A percentile compares a stretch with the other conserved stretches of the same genome.
These are phyloP conservation scores for Eptatretus atami DNA, from an alignment of 2,797 vertebrate genomes.

Conservation along the genomic window DNA sequence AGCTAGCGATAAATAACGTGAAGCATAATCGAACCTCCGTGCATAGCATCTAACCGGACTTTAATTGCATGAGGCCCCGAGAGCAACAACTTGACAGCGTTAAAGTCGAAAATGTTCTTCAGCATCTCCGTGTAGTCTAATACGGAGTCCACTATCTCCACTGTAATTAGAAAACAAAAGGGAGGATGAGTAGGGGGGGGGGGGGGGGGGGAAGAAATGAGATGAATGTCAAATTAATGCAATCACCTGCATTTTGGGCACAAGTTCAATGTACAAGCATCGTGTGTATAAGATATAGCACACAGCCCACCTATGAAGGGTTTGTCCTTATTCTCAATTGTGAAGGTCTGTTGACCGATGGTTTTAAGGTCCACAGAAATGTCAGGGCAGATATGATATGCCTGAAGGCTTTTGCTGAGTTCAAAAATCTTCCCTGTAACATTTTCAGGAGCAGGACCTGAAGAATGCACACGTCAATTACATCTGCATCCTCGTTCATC, in stretches of 20 bases:
- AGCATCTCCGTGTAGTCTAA: slow-evolving; percentile 79
- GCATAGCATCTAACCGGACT: slow-evolving; percentile 84
- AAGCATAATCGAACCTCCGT: slow-evolving; percentile 30
- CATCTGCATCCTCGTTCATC: no score
- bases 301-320: slow-evolving; percentile 53
- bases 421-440: slow-evolving; percentile 77
- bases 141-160: slow-evolving; percentile 88
- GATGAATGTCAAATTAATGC: not conserved
- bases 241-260: not conserved
- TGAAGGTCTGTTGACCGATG: slow-evolving; percentile 78
- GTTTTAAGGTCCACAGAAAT: slow-evolving; percentile 66
- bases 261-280: not conserved
- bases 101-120: slow-evolving; percentile 67
- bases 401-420: slow-evolving; percentile 80
- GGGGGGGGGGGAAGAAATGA: not conserved
- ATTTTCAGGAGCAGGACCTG: slow-evolving; percentile 59
- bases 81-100: slow-evolving; percentile 49
- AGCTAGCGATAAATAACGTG: slow-evolving; percentile 6
- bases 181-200: not conserved
- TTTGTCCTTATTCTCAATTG: slow-evolving; percentile 95
- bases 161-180: slow-evolving; percentile 15
- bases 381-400: slow-evolving; percentile 75
- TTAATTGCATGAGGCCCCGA: slow-evolving; percentile 59
- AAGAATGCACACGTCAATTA: slow-evolving; percentile 8
- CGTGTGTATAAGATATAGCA: not conserved